Evolutionary conservation across 2,888 invertebrate species (phyloP).

Genomic region (Bellardia bayeri): DNA sequence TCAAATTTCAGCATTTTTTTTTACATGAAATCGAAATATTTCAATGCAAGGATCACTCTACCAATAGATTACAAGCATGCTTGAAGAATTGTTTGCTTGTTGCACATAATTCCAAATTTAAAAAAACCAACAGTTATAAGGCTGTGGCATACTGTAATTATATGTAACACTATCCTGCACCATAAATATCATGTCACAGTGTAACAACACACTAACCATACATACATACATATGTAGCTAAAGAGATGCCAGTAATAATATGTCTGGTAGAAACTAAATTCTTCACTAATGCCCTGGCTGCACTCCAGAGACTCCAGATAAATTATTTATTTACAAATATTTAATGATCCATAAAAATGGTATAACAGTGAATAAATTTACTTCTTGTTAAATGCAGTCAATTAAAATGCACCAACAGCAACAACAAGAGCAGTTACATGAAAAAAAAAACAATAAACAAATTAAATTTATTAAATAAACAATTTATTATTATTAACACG

Average conservation of each 20-base stretch:
- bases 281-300: conserved; percentile 1
- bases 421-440: neutral
- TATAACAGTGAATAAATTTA: conserved; percentile 41
- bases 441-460: neutral
- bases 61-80: too few species aligned
- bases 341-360: conserved; percentile 55
- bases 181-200: too few species aligned
- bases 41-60: too few species aligned
- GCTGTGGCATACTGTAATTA: too few species aligned
- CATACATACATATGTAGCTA: too few species aligned
- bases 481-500: conserved; percentile 60
- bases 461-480: conserved; percentile 38
- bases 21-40: too few species aligned
- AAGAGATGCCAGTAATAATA: neutral
- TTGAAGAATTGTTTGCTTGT: too few species aligned
- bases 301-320: neutral
- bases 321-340: conserved; percentile 39
- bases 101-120: too few species aligned
- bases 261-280: neutral
- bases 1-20: too few species aligned
- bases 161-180: too few species aligned
- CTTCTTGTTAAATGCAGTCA: neutral
- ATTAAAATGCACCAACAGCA: conserved; percentile 26
- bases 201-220: too few species aligned
- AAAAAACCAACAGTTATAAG: too few species aligned